Evolutionary conservation across 1,140 invertebrate genomes (phyloP).

Genomic region (Cardiocondyla obscurior): DNA sequence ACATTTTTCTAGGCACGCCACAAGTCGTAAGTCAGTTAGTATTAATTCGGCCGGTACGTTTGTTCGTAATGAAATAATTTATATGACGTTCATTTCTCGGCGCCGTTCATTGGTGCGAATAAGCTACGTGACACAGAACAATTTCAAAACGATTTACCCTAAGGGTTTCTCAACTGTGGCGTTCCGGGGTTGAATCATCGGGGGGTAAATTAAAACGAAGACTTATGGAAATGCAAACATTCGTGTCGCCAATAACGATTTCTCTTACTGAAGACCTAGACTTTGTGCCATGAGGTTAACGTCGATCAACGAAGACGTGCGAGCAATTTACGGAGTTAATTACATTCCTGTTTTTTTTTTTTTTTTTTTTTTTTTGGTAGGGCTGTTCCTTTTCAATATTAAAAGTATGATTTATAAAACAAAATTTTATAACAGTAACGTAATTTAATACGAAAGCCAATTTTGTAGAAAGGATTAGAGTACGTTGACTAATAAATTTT

Average conservation of each 20-base stretch:
- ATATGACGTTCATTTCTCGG: neutral
- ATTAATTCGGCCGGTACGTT: constrained; percentile 16
- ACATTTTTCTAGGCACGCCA: neutral
- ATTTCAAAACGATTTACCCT: constrained; percentile 57
- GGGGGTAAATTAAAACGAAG: constrained; percentile 75
- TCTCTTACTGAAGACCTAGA: constrained; percentile 34
- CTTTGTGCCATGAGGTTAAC: neutral
- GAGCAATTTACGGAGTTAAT: constrained; percentile 35
- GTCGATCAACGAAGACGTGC: constrained; percentile 21
- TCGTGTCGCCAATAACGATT: constrained; percentile 49
- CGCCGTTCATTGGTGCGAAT: constrained; percentile 21
- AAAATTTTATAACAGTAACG: neutral
- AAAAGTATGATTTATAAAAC: neutral
- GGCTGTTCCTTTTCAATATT: neutral
- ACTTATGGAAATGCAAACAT: constrained; percentile 70
- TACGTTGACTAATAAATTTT: neutral
- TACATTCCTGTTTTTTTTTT: too few relatives aligned
- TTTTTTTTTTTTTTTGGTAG: neutral
- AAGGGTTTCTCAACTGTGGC: constrained; percentile 68
- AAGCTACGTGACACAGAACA: constrained; percentile 33
- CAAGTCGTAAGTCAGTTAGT: neutral
- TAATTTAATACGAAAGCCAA: neutral
- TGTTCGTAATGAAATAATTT: constrained; percentile 43
- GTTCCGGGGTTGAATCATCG: constrained; percentile 62
- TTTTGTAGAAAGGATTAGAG: neutral